These are phyloP conservation scores for Bombus pascuorum DNA, from an alignment of 1,140 invertebrate genomes.

Conservation along the genomic window DNA sequence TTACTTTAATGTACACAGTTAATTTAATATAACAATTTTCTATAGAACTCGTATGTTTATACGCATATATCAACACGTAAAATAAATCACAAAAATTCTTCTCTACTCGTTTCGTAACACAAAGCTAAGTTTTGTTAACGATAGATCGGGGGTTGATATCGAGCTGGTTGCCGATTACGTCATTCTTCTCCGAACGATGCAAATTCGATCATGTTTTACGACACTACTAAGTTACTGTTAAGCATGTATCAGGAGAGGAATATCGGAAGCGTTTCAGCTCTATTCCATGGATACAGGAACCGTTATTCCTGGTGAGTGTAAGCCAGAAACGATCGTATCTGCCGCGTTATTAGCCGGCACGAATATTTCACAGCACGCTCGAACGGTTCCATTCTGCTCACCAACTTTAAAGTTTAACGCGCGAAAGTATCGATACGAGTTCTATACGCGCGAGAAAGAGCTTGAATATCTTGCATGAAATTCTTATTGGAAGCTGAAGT, in stretches of 20 bases:
- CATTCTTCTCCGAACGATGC: not conserved
- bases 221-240: not conserved
- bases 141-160: no score
- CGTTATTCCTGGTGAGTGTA: not conserved
- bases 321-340: conserved; percentile 10
- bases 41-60: no score
- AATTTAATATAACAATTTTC: no score
- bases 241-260: not conserved
- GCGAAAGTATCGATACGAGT: conserved; percentile 6
- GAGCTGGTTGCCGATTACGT: not conserved
- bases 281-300: not conserved
- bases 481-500: not conserved
- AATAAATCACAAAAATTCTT: not conserved
- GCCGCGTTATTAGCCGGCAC: not conserved
- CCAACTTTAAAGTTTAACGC: conserved; percentile 1
- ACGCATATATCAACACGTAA: not conserved
- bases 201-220: conserved; percentile 32
- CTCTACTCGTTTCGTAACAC: not conserved
- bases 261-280: conserved; percentile 6
- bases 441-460: not conserved
- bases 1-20: no score
- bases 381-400: not conserved
- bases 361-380: conserved; percentile 26
- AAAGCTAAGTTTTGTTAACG: not conserved
- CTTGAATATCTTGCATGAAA: not conserved